Conservation (phyloP, 1,140 invertebrate species). For the Melipona quadrifasciata region DNA sequence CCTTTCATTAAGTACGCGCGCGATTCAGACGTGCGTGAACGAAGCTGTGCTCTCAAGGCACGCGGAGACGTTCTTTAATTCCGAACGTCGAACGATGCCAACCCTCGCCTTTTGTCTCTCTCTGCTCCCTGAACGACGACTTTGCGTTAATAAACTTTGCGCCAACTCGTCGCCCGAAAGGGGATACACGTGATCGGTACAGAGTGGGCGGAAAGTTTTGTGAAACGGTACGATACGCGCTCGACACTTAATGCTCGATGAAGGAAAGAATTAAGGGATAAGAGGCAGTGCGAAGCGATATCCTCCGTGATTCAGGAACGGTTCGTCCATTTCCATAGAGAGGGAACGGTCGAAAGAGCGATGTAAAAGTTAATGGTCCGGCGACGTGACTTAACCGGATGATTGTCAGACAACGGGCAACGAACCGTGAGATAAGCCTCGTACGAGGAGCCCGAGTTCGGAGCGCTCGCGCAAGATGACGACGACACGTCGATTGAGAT, state of each 20-base stretch:
- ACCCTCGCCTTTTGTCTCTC: not conserved
- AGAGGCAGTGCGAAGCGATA: not conserved
- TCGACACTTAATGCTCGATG: not conserved
- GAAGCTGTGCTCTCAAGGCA: conserved; percentile 2
- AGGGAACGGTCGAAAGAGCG: not conserved
- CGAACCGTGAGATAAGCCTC: not conserved
- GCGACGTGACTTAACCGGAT: not conserved
- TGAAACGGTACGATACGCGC: not conserved
- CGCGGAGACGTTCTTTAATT: conserved; percentile 15
- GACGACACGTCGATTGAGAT: conserved; percentile 44
- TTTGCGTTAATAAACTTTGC: not conserved
- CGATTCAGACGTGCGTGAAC: conserved; percentile 52
- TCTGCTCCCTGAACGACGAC: not conserved
- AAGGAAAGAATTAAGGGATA: not conserved
- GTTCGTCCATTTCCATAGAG: no score
- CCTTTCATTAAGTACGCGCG: conserved; percentile 55
- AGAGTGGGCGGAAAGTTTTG: not conserved
- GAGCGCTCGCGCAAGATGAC: conserved; percentile 26
- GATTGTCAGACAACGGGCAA: not conserved
- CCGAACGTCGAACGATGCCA: not conserved
- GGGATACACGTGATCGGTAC: no score
- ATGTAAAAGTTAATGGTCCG: not conserved
- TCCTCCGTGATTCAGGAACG: not conserved
- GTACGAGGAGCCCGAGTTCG: not conserved
- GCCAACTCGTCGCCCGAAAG: not conserved